Evolutionary conservation across 1,140 invertebrate genomes (phyloP), one percentile per base, ranked within the genome.

Genomic region (Drosophila ironensis): DNA sequence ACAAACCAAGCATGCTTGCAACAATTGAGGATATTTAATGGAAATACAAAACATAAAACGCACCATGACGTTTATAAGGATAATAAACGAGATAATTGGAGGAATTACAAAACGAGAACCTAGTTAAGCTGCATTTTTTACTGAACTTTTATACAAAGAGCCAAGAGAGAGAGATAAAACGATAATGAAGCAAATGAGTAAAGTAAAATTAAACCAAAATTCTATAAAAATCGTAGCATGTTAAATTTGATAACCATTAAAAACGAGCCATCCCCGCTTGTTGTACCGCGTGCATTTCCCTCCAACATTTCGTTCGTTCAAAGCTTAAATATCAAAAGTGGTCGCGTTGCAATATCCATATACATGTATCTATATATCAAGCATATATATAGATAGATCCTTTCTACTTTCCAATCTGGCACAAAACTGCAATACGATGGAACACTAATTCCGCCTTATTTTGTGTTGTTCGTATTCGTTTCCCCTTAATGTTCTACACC

Each of bases 51-150:
- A n/a, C n/a, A n/a, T n/a, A n/a, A 53, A 54, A 14, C 57, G 56
- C 46, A 68, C 41, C 61, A 69, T 50, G 60, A 56, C 75, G 68
- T 70, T 56, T 63, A 20, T 12, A 41, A 72, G 51, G 59, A 57
- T 33, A 33, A 9, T 12, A 63, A 27, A 11, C 8, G 40, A 37
- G 16, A 16, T 14, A 14, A 59, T 82, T 66, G 78, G 68, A 78
- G 69, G 35, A 77, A 82, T 69, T 87, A 76, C 60, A 54, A 66
- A n/a, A 38, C 24, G 41, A 68, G 52, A 67, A 84, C 47, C 77
- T 88, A 88, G 84, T 86, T 88, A 88, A 88, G 84, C 71, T 75
- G 80, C 84, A 88, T 88, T 88, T 88, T 88, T 88, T 88, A 88
- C 84, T 88, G 84, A 88, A 88, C 78, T 88, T 88, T 88, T 88